A percentile compares a stretch with the other conserved stretches of the same genome.
phyloP scores from a whole-genome alignment of 2,888 invertebrate species.

The Heliconius ethilla region DNA sequence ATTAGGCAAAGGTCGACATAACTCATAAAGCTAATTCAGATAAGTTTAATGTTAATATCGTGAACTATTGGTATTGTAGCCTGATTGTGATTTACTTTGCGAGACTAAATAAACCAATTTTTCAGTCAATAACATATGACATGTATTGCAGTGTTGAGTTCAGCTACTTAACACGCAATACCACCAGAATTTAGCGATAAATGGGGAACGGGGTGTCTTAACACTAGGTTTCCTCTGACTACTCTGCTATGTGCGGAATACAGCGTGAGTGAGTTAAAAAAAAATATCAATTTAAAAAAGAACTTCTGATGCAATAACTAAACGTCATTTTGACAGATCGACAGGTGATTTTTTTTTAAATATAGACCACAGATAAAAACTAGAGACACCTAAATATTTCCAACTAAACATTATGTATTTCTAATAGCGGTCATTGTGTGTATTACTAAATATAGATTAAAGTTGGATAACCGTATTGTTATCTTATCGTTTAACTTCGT shows the following conservation, averaged over 20 bases:
- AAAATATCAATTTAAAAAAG: background rate
- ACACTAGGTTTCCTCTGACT: too few relatives aligned
- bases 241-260: too few relatives aligned
- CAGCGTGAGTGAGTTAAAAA: too few relatives aligned
- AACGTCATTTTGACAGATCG: background rate
- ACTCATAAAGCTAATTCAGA: constrained; percentile 46
- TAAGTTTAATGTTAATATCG: constrained; percentile 46
- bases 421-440: constrained; percentile 10
- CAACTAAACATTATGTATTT: background rate
- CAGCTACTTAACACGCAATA: too few relatives aligned
- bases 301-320: background rate
- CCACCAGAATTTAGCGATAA: too few relatives aligned
- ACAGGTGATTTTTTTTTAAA: background rate
- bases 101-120: constrained; percentile 2
- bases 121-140: background rate
- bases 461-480: constrained; percentile 31
- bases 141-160: background rate
- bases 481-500: constrained; percentile 35
- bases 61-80: constrained; percentile 37
- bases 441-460: constrained; percentile 26
- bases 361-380: constrained; percentile 14
- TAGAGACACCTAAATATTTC: constrained; percentile 3
- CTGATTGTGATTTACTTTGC: constrained; percentile 16
- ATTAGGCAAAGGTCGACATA: constrained; percentile 48
- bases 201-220: too few relatives aligned